Base-by-base conservation (phyloP, 2,797 vertebrate species). In the Clarias laeviceps region DNA sequence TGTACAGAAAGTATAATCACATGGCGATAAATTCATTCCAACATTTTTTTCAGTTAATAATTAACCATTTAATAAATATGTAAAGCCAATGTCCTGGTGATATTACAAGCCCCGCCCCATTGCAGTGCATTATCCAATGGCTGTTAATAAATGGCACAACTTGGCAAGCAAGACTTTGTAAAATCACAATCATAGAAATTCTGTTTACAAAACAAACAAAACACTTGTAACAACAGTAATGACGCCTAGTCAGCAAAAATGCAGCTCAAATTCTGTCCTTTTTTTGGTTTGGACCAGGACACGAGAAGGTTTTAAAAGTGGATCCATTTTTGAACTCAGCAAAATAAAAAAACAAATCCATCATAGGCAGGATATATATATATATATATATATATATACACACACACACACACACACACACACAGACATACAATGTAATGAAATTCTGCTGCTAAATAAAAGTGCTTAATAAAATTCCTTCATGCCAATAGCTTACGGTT, bases 191-290 rank as follows among this genome's bases (percentile, higher is more conserved):
- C 68, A 89, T 87, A 80, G 37, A 24, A 7, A n/a, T 84, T 85
- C 37, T 80, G 86, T n/a, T 83, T 89, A 85, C 89, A 83, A 74
- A 87, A 87, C 88, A 34, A 77, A 17, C 34, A 37, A 9, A 82
- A 80, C 79, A 69, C 83, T 85, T 80, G 74, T 82, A 82, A 61
- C 40, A 66, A 66, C n/a, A 68, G n/a, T 68, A 56, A 81, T 83
- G 62, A 72, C 32, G 22, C n/a, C 37, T 18, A 84, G 17, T 56
- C 64, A 22, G 65, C 56, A 84, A 45, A 72, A 84, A 80, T 8
- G 22, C 66, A 12, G 66, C n/a, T 34, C 6, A 45, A 27, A 80
- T 24, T 6, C 14, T 24, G 14, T 82, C 50, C 34, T 2, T 50
- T 59, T 68, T 85, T 80, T 80, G 66, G 76, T 80, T 85, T 56